Percentiles rank a stretch among this genome's conserved stretches.
phyloP scores from a whole-genome alignment of 1,140 invertebrate species.

The Linepithema humile region DNA sequence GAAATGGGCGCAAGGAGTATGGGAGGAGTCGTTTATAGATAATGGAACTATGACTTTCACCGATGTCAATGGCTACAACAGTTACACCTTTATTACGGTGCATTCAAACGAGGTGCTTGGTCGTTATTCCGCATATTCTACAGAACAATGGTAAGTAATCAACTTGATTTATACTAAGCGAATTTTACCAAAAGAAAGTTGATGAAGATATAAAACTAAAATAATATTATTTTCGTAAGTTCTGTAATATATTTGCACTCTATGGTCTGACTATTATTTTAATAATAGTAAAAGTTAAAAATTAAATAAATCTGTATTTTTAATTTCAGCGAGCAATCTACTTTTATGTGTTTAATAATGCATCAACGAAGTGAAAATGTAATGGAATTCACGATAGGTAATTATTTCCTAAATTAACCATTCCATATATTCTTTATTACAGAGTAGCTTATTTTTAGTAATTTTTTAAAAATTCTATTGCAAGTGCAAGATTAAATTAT shows the following conservation, averaged over 20 bases:
- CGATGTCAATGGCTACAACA: conserved; percentile 88
- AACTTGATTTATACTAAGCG: neutral
- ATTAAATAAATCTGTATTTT: conserved; percentile 33
- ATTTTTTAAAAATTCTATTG: neutral
- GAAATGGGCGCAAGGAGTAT: conserved; percentile 88
- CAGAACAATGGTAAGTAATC: conserved; percentile 79
- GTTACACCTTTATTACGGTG: conserved; percentile 87
- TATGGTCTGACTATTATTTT: neutral
- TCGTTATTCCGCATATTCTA: conserved; percentile 81
- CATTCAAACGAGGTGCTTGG: conserved; percentile 81
- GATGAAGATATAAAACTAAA: neutral
- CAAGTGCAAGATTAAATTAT: neutral
- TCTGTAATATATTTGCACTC: neutral
- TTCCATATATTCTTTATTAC: neutral
- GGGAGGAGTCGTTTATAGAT: conserved; percentile 87
- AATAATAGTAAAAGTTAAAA: neutral
- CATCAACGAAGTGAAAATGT: conserved; percentile 88
- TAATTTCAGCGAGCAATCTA: conserved; percentile 87
- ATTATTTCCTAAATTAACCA: conserved; percentile 16
- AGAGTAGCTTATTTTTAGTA: neutral
- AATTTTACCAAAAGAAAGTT: neutral
- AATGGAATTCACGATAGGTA: conserved; percentile 86
- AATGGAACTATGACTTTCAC: conserved; percentile 87
- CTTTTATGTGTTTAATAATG: conserved; percentile 88
- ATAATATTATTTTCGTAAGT: neutral